Percentiles rank a stretch among this genome's conserved stretches.
Conservation (phyloP, 2,888 invertebrate species). For the Norana najaformis region DNA sequence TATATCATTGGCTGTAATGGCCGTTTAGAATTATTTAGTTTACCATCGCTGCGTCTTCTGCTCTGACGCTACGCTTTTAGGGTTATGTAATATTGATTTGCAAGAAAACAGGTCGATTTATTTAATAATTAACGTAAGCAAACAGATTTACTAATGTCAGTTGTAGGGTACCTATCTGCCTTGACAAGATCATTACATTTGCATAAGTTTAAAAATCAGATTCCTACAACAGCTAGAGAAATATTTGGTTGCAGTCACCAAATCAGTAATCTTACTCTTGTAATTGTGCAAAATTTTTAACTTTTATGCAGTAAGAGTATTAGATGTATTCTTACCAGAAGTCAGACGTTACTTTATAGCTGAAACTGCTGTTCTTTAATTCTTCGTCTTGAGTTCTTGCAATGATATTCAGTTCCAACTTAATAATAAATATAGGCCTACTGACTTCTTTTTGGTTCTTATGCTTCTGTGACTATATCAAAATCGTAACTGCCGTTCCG, state of each 20-base stretch:
- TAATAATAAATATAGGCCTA: background rate
- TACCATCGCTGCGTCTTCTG: too few species aligned
- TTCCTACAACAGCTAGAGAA: background rate
- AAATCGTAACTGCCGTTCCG: background rate
- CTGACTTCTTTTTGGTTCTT: background rate
- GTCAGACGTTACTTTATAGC: background rate
- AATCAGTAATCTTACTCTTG: background rate
- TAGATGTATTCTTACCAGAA: background rate
- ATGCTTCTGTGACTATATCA: background rate
- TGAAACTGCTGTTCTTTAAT: background rate
- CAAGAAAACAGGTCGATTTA: too few species aligned
- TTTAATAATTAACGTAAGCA: too few species aligned
- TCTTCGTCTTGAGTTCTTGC: background rate
- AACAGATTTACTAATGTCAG: too few species aligned
- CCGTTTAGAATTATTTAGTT: too few species aligned
- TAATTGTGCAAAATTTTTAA: background rate
- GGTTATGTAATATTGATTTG: too few species aligned
- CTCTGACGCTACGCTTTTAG: too few species aligned
- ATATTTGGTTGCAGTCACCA: too few species aligned
- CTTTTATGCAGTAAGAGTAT: background rate
- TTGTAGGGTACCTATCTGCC: too few species aligned
- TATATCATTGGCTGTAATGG: too few species aligned
- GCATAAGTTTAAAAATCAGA: too few species aligned
- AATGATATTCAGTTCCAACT: background rate
- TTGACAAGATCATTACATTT: too few species aligned